Conservation (phyloP, 2,888 invertebrate genomes). For the Drosophila anceps region DNA sequence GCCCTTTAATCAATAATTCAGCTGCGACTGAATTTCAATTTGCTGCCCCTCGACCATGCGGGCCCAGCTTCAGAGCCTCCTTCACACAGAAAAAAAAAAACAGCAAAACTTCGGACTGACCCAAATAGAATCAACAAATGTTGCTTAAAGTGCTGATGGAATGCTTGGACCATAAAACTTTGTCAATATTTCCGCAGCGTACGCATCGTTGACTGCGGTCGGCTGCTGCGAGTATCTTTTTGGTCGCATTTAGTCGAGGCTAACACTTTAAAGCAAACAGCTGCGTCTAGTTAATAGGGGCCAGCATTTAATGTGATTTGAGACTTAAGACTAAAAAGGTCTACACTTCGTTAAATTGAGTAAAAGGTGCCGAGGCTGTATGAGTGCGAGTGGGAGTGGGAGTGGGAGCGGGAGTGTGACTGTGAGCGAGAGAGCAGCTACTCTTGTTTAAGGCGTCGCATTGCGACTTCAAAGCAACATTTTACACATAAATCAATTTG, state of each 20-base stretch:
- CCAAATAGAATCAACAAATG: constrained; percentile 68
- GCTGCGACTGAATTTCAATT: constrained; percentile 50
- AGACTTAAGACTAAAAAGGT: constrained; percentile 8
- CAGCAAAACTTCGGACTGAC: constrained; percentile 40
- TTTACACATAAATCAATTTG: constrained; percentile 75
- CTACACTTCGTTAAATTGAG: constrained; percentile 56
- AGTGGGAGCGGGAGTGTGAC: too few species aligned
- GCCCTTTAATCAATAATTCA: constrained; percentile 75
- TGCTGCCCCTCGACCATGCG: constrained; percentile 17
- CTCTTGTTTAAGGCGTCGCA: constrained; percentile 21
- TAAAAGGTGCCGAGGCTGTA: constrained; percentile 22
- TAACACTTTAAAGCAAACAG: constrained; percentile 65
- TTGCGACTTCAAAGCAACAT: constrained; percentile 68
- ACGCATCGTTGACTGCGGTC: constrained; percentile 44
- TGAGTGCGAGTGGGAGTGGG: background rate
- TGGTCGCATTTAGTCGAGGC: constrained; percentile 36
- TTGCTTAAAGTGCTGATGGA: constrained; percentile 63
- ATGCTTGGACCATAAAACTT: constrained; percentile 61
- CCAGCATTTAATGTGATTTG: constrained; percentile 64
- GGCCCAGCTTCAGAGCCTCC: constrained; percentile 1
- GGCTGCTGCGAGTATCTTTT: background rate
- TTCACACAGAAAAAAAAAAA: background rate
- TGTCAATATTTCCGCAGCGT: constrained; percentile 61
- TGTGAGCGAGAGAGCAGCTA: constrained; percentile 7
- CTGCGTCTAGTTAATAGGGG: constrained; percentile 50